Evolutionary conservation across 2,113 vertebrate species (phyloP).

Genomic region (Otolemur garnettii): DNA sequence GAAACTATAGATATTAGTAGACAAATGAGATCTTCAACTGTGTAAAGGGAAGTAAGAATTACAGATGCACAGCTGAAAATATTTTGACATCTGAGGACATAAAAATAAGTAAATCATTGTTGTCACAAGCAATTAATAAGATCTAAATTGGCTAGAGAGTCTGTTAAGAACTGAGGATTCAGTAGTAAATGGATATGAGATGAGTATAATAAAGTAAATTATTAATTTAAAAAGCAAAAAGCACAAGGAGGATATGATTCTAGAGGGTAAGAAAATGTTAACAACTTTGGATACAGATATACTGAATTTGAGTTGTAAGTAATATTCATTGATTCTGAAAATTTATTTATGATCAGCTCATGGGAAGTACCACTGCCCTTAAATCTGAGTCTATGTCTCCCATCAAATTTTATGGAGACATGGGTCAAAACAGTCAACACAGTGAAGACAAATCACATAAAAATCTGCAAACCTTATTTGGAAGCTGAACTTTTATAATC

Average conservation of each 20-base stretch:
- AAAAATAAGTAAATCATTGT: background rate
- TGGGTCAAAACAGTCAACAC: background rate
- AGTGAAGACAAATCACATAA: background rate
- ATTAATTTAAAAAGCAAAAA: background rate
- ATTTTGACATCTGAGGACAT: background rate
- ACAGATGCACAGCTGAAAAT: background rate
- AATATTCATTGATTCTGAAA: background rate
- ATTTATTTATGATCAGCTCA: background rate
- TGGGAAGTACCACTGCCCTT: background rate
- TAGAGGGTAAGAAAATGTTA: background rate
- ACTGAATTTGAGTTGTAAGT: background rate
- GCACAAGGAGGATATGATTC: background rate
- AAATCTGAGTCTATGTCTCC: background rate
- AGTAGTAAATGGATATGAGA: background rate
- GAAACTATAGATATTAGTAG: background rate
- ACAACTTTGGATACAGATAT: background rate
- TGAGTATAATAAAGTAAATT: background rate
- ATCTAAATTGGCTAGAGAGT: background rate
- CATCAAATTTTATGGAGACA: background rate
- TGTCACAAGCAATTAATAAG: background rate
- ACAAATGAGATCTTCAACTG: background rate
- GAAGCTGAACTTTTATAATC: background rate
- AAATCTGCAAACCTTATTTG: background rate
- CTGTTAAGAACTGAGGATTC: background rate
- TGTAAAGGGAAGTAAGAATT: background rate